Conservation (phyloP, 2,797 vertebrate genomes). For the Takifugu ocellatus region DNA sequence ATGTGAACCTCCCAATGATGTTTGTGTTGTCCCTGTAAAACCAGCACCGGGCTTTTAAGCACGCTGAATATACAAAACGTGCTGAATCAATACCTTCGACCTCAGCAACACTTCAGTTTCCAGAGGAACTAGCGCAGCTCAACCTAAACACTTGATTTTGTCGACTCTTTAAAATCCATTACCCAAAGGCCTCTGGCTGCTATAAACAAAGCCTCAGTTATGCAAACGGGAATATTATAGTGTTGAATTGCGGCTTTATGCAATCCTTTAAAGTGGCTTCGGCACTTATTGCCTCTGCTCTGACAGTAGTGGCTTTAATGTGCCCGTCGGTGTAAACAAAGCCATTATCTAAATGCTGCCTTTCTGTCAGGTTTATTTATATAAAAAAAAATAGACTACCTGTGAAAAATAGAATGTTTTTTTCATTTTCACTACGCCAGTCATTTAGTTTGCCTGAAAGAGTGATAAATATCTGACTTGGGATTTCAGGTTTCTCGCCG, state of each 20-base stretch:
- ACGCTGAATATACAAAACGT: background rate
- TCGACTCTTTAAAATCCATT: background rate
- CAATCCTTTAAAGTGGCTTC: conserved; percentile 11
- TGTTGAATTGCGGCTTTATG: background rate
- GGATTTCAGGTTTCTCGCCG: conserved; percentile 1
- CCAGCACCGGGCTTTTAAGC: background rate
- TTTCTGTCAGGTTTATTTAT: conserved; percentile 6
- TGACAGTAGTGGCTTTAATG: background rate
- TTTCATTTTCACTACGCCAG: conserved; percentile 17
- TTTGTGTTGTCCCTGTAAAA: conserved; percentile 3
- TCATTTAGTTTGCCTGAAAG: conserved; percentile 16
- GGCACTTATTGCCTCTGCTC: conserved; percentile 13
- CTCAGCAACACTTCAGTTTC: background rate
- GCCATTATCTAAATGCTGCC: conserved; percentile 12
- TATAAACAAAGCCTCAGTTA: background rate
- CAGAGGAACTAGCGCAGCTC: background rate
- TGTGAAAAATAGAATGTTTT: conserved; percentile 5
- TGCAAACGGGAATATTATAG: conserved; percentile 10
- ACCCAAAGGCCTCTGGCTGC: background rate
- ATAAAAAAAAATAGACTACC: conserved; percentile 2
- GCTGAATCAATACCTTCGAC: background rate
- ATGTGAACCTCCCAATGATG: conserved; percentile 4
- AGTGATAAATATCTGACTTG: conserved; percentile 29
- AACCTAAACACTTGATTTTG: background rate
- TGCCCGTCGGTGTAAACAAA: conserved; percentile 16